Percentiles rank a stretch among this genome's conserved stretches.
Evolutionary conservation across 2,888 invertebrate species (phyloP).

Genomic region (Lepidocyrtoides sp.): DNA sequence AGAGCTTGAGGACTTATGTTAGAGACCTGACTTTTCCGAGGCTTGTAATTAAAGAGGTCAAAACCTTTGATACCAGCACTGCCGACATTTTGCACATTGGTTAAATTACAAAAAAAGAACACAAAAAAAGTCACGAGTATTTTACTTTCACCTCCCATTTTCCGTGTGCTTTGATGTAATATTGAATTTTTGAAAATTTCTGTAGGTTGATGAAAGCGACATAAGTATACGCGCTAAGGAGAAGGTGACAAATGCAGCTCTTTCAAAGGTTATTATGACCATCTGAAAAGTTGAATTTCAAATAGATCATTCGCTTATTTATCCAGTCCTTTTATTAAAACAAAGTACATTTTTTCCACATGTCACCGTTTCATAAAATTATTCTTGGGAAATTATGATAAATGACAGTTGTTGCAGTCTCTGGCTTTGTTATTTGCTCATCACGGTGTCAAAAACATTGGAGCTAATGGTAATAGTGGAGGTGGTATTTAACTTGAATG

Average conservation of each 20-base stretch:
- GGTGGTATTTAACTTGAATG: not conserved
- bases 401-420: slow-evolving; percentile 65
- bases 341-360: slow-evolving; percentile 27
- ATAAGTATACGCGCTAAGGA: not conserved
- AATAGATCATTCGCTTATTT: not conserved
- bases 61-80: slow-evolving; percentile 42
- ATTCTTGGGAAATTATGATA: slow-evolving; percentile 52
- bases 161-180: not conserved
- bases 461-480: not conserved
- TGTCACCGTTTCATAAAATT: slow-evolving; percentile 53
- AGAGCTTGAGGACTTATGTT: slow-evolving; percentile 62
- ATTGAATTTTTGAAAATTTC: not conserved
- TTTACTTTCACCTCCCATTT: slow-evolving; percentile 13
- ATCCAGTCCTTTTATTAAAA: slow-evolving; percentile 46
- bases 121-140: not conserved
- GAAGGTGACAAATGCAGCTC: not conserved
- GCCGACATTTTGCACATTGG: not conserved
- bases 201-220: not conserved
- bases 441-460: no score
- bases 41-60: slow-evolving; percentile 63
- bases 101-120: not conserved
- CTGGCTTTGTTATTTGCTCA: slow-evolving; percentile 11
- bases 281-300: not conserved
- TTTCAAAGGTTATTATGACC: not conserved
- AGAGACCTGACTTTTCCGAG: slow-evolving; percentile 53